Percentiles rank a stretch among this genome's conserved stretches.
Conservation (phyloP, 2,888 invertebrate species). For the Chalcis sispes region DNA sequence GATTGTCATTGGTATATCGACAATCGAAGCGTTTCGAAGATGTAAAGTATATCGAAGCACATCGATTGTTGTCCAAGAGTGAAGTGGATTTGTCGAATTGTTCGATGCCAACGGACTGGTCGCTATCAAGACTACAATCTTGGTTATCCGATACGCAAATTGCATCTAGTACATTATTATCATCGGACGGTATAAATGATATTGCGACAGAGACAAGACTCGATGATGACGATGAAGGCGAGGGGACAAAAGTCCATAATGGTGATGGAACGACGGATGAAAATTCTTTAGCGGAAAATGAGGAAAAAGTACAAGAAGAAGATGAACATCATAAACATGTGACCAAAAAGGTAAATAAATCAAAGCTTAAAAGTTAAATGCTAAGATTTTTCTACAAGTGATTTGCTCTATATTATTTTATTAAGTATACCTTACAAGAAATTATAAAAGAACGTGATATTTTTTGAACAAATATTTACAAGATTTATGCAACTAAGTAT, state of each 20-base stretch:
- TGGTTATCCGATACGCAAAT: conserved; percentile 63
- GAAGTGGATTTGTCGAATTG: conserved; percentile 58
- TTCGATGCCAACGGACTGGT: conserved; percentile 53
- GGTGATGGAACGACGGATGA: background rate
- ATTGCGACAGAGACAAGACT: background rate
- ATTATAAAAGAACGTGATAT: no score
- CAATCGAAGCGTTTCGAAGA: conserved; percentile 43
- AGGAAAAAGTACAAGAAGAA: background rate
- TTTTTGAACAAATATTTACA: no score
- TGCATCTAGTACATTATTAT: conserved; percentile 41
- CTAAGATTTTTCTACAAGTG: background rate
- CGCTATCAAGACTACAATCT: conserved; percentile 57
- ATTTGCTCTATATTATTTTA: no score
- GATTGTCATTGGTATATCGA: conserved; percentile 9
- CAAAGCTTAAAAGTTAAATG: background rate
- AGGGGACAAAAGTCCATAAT: background rate
- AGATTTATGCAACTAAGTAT: no score
- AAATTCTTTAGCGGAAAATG: background rate
- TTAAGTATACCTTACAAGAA: no score
- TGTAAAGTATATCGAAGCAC: conserved; percentile 31
- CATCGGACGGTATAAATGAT: background rate
- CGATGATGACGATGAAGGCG: background rate
- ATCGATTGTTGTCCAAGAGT: conserved; percentile 60
- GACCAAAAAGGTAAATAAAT: conserved; percentile 1
- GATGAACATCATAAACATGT: background rate